Evolutionary conservation across 2,888 invertebrate genomes (phyloP).

Genomic region (Meghimatium bilineatum): DNA sequence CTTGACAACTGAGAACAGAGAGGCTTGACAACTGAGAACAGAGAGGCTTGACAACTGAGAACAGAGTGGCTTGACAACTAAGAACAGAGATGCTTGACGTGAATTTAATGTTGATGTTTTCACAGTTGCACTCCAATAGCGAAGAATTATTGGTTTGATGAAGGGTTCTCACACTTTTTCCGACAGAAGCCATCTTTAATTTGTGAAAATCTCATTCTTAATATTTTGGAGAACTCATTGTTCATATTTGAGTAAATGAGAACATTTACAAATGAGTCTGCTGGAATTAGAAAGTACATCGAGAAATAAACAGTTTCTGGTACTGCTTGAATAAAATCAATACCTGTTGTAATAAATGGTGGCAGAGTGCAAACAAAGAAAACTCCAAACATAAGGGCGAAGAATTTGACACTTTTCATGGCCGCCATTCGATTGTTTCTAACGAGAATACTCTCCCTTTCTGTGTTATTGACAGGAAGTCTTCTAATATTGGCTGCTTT

Average conservation of each 20-base stretch:
- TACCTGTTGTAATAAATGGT: not conserved
- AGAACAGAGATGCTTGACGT: too few species aligned
- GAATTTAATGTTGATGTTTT: too few species aligned
- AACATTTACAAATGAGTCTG: not conserved
- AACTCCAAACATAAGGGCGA: conserved; percentile 5
- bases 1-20: too few species aligned
- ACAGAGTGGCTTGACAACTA: too few species aligned
- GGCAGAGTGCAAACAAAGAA: not conserved
- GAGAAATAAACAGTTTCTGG: not conserved
- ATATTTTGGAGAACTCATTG: conserved; percentile 11
- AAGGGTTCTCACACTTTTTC: too few species aligned
- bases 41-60: too few species aligned
- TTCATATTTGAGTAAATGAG: conserved; percentile 2
- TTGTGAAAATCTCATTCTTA: not conserved
- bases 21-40: too few species aligned
- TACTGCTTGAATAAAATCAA: not conserved
- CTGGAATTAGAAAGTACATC: not conserved
- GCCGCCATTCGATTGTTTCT: not conserved
- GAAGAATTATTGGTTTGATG: too few species aligned
- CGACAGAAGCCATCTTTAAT: too few species aligned
- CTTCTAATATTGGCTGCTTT: not conserved
- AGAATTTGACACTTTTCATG: conserved; percentile 25
- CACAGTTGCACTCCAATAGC: too few species aligned
- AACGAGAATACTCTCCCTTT: too few species aligned
- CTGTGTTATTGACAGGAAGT: not conserved